Evolutionary conservation across 2,888 invertebrate species (phyloP).

Genomic region (Oscheius sp.): DNA sequence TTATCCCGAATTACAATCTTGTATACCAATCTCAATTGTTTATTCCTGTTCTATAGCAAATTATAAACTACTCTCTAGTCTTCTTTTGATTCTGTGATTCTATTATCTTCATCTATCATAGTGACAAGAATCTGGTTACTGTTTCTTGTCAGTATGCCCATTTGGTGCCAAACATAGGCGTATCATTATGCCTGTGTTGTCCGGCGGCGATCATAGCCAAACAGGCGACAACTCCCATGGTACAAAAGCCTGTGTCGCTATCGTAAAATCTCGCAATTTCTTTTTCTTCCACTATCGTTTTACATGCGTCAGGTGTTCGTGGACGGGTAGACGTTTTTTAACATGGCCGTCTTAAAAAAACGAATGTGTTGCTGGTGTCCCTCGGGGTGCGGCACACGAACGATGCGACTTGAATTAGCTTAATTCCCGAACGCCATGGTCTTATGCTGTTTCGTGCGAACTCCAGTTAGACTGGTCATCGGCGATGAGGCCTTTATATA

Average conservation of each 20-base stretch:
- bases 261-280: neutral
- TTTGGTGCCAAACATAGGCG: constrained; percentile 25
- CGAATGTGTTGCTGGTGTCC: neutral
- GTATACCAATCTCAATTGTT: neutral
- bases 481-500: constrained; percentile 30
- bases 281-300: constrained; percentile 1
- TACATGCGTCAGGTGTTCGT: constrained; percentile 13
- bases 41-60: neutral
- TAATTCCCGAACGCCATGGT: constrained; percentile 15
- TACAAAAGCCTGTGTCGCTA: constrained; percentile 3
- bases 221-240: constrained; percentile 5
- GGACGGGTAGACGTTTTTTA: constrained; percentile 6
- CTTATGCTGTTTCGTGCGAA: constrained; percentile 9
- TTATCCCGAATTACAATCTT: constrained; percentile 14
- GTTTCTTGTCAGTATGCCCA: no score
- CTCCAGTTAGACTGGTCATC: constrained; percentile 7
- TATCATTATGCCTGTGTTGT: constrained; percentile 26
- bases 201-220: constrained; percentile 5
- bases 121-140: no score
- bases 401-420: constrained; percentile 21
- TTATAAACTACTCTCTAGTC: no score
- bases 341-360: constrained; percentile 15
- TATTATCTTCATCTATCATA: no score
- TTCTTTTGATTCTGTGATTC: no score
- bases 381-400: constrained; percentile 15